phyloP scores from a whole-genome alignment of 2,797 vertebrate species.

The Lepilemur ruficaudatus region DNA sequence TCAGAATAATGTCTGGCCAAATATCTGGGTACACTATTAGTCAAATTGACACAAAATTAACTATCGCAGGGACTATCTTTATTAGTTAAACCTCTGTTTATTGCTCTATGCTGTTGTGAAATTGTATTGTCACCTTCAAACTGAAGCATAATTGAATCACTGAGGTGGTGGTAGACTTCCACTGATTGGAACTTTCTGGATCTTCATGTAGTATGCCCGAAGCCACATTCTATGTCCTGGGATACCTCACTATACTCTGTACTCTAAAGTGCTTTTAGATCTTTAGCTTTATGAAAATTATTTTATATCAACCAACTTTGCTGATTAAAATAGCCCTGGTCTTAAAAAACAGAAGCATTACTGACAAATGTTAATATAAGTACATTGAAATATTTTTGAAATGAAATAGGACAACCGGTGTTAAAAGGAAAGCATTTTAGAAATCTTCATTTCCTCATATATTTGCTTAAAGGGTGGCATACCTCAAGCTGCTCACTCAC shows the following conservation, averaged over 20 bases:
- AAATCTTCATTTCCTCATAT: constrained; percentile 39
- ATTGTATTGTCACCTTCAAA: neutral
- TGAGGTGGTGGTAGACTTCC: neutral
- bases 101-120: neutral
- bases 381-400: neutral
- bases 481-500: neutral
- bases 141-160: neutral
- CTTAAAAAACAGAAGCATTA: neutral
- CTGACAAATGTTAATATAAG: constrained; percentile 4
- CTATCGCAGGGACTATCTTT: neutral
- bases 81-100: neutral
- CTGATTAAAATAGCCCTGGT: neutral
- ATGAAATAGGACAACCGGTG: neutral
- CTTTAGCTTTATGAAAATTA: neutral
- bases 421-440: neutral
- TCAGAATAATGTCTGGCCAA: neutral
- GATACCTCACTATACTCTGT: neutral
- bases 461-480: neutral
- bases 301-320: neutral
- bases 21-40: neutral
- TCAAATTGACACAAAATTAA: neutral
- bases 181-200: neutral
- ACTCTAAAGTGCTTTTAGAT: neutral
- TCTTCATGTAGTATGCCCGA: neutral
- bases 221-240: neutral